Base-by-base conservation (phyloP, 2,888 invertebrate genomes). In the Steinernema carpocapsae region DNA sequence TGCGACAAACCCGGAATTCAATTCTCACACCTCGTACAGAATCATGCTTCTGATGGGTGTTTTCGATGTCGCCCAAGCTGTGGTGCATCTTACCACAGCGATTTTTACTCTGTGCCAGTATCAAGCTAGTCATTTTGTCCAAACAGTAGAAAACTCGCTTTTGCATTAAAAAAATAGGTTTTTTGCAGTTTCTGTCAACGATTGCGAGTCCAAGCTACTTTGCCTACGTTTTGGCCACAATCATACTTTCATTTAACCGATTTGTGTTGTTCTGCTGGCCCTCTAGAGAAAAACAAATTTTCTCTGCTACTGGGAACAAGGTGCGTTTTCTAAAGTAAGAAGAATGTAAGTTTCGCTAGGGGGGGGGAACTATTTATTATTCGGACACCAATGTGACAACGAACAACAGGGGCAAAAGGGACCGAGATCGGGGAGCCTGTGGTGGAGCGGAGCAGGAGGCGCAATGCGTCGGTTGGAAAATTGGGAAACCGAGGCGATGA, bases 1-100 rank as follows among this genome's bases (percentile, higher is more conserved):
- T 17, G 64, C 32, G 3, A 17, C 1, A 64, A 32, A 64, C 29
- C 3, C 64, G 12, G 64, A 64, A 64, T 64, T 64, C 64, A 12
- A 26, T 7, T 12, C 17, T 6, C 32, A 64, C 19, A 29, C 64
- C 7, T 37, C 64, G 1, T 64, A 64, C 32, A 64, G 29, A 26
- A 32, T 64, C 26, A 64, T 64, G 64, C 7, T 64, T 7, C 32
- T 64, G 6, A 64, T 64, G 64, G 64, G 64, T 7, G 64, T 64
- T 32, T 64, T 64, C 64, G 64, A 64, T 32, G 64, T 64, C 1
- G 29, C 32, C 14, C 64, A 64, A 17, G 29, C 32, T n/a, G 17
- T 26, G 10, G 26, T 37, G 29, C 64, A 64, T 32, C 14, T 64
- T 2, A 32, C 29, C 1, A 64, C 26, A 6, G 64, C 29, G 6